phyloP scores from a whole-genome alignment of 2,888 invertebrate genomes.

The Microchrysa polita region DNA sequence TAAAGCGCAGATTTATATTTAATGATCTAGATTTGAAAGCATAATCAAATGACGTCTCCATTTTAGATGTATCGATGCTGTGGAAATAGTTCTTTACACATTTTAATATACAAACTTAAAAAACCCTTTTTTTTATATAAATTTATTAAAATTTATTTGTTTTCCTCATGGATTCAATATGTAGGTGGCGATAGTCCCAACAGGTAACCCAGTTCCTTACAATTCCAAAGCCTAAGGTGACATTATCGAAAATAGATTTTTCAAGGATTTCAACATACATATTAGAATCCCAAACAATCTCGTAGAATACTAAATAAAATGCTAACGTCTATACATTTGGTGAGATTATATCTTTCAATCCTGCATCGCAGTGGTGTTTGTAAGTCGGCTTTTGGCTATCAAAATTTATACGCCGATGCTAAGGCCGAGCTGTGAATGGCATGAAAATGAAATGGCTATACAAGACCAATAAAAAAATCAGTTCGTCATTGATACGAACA shows the following conservation, averaged over 20 bases:
- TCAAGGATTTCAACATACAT: not conserved
- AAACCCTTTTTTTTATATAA: too few relatives aligned
- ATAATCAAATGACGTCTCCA: too few relatives aligned
- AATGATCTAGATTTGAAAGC: too few relatives aligned
- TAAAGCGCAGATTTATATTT: too few relatives aligned
- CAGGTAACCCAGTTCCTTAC: too few relatives aligned
- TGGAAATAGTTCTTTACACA: too few relatives aligned
- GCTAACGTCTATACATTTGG: not conserved
- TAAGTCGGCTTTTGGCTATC: not conserved
- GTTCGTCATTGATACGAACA: not conserved
- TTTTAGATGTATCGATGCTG: too few relatives aligned
- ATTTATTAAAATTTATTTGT: too few relatives aligned
- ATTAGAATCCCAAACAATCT: not conserved
- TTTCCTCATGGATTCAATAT: too few relatives aligned
- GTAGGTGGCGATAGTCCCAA: too few relatives aligned
- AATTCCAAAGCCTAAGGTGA: not conserved
- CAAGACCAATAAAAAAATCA: conserved; percentile 2
- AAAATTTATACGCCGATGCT: not conserved
- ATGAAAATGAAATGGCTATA: not conserved
- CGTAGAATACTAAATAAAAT: not conserved
- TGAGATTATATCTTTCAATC: not conserved
- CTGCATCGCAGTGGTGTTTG: not conserved
- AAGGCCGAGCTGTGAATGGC: not conserved
- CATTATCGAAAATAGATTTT: not conserved
- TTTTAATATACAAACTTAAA: too few relatives aligned